These are phyloP conservation scores for Eupeodes latifasciatus DNA, from an alignment of 2,888 invertebrate genomes.

Conservation along the genomic window DNA sequence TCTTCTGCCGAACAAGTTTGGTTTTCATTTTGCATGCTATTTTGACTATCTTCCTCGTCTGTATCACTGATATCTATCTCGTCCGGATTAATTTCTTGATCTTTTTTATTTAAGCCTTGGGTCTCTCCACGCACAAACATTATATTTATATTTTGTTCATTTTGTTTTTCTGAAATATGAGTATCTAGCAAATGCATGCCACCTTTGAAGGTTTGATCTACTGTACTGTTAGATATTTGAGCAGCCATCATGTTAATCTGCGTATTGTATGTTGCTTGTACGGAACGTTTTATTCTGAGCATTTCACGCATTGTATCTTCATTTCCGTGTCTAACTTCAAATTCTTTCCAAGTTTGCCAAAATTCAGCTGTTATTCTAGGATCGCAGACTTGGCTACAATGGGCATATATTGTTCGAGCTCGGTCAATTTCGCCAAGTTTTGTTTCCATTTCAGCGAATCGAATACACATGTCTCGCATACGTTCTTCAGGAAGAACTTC, in stretches of 20 bases:
- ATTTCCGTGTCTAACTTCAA: constrained; percentile 99
- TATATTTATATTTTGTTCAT: constrained; percentile 86
- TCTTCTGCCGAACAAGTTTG: constrained; percentile 85
- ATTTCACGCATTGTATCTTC: constrained; percentile 99
- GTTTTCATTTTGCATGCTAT: constrained; percentile 86
- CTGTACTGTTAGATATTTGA: constrained; percentile 93
- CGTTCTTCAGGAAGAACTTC: constrained; percentile 95
- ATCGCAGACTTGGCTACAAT: constrained; percentile 98
- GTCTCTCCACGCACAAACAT: constrained; percentile 95
- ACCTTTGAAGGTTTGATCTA: constrained; percentile 91
- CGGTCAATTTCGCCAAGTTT: constrained; percentile 99
- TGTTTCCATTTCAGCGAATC: constrained; percentile 99
- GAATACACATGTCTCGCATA: constrained; percentile 97
- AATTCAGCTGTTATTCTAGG: constrained; percentile 97
- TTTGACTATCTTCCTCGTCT: constrained; percentile 87
- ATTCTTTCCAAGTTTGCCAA: constrained; percentile 99
- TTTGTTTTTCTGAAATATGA: constrained; percentile 87
- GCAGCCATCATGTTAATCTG: constrained; percentile 99
- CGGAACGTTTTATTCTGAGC: constrained; percentile 98
- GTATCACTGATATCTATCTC: constrained; percentile 94
- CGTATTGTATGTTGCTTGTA: constrained; percentile 99
- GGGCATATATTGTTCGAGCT: constrained; percentile 97
- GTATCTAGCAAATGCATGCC: constrained; percentile 95
- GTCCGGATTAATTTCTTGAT: constrained; percentile 92
- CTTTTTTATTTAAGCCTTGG: constrained; percentile 88